phyloP scores from a whole-genome alignment of 2,797 vertebrate species.

The Amphiprion clarkii region DNA sequence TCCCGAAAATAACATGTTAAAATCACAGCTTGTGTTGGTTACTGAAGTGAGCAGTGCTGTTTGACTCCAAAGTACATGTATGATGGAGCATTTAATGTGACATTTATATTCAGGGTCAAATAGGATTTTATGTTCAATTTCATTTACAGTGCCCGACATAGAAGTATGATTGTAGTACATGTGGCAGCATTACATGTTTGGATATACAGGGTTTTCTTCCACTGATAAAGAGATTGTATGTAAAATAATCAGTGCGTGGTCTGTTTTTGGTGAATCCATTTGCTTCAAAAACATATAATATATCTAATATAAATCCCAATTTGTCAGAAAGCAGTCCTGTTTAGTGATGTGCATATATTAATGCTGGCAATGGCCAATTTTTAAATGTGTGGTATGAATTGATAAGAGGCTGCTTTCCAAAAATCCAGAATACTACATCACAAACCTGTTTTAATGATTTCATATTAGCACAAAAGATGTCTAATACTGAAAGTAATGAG shows the following conservation, averaged over 20 bases:
- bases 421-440: neutral
- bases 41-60: neutral
- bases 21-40: neutral
- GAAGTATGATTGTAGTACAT: neutral
- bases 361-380: neutral
- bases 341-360: neutral
- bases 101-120: neutral
- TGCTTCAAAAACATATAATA: neutral
- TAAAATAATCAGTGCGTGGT: neutral
- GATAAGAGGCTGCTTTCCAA: neutral
- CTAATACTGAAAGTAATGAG: constrained; percentile 7
- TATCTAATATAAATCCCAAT: too few species aligned
- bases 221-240: neutral
- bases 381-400: neutral
- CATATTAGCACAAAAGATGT: constrained; percentile 3
- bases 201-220: neutral
- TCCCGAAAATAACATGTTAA: neutral
- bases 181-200: neutral
- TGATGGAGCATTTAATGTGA: neutral
- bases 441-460: constrained; percentile 8
- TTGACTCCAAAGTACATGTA: too few species aligned
- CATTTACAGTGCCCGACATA: neutral
- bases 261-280: neutral
- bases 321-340: neutral
- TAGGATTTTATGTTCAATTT: neutral